Percentiles rank a stretch among this genome's conserved stretches.
phyloP scores from a whole-genome alignment of 1,140 invertebrate genomes.

The Melanaphis sacchari region DNA sequence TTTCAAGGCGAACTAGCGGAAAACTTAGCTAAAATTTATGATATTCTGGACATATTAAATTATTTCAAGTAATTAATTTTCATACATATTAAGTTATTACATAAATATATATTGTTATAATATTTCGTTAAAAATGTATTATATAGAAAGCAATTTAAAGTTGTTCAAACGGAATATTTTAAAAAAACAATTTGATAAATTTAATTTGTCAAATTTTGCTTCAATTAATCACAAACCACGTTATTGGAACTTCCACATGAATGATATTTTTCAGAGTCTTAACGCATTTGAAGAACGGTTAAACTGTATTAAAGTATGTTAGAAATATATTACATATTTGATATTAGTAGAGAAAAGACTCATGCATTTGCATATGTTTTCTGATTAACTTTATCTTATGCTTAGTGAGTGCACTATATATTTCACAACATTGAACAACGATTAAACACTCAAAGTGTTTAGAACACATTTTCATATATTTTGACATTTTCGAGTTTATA shows the following conservation, averaged over 20 bases:
- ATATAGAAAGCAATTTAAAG: background rate
- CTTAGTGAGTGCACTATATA: no score
- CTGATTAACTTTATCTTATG: no score
- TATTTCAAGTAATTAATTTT: slow-evolving; percentile 65
- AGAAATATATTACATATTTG: background rate
- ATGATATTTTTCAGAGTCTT: slow-evolving; percentile 75
- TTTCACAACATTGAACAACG: no score
- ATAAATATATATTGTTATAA: background rate
- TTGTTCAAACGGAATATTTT: slow-evolving; percentile 2
- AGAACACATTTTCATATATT: no score
- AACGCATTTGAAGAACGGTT: slow-evolving; percentile 73
- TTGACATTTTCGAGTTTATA: no score
- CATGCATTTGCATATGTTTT: no score
- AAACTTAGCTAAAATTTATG: slow-evolving; percentile 67
- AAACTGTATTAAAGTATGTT: slow-evolving; percentile 66
- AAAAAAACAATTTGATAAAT: slow-evolving; percentile 19
- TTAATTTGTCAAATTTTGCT: background rate
- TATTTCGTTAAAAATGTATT: slow-evolving; percentile 14
- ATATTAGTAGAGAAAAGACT: no score
- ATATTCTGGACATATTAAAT: slow-evolving; percentile 66
- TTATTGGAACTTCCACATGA: slow-evolving; percentile 77
- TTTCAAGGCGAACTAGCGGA: slow-evolving; percentile 78
- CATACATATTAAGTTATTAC: background rate
- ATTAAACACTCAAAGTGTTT: no score
- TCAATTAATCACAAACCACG: slow-evolving; percentile 65